phyloP scores from a whole-genome alignment of 2,797 vertebrate genomes.

The Mallotus villosus region DNA sequence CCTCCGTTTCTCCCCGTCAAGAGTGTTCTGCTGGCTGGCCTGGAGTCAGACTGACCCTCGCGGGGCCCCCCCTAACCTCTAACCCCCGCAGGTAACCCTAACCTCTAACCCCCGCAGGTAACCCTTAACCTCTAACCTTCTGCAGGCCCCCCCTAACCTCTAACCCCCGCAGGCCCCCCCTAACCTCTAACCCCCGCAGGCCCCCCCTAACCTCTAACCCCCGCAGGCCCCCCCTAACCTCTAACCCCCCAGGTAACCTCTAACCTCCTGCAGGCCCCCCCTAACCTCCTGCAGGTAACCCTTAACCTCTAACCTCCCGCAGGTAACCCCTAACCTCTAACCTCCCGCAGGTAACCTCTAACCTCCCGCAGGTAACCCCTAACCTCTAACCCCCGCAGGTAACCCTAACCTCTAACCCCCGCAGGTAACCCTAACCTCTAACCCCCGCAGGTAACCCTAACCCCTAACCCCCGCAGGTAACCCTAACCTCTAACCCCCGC shows the following conservation, averaged over 20 bases:
- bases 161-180: not conserved
- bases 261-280: too few species aligned
- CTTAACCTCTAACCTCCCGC: not conserved
- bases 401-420: not conserved
- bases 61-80: too few species aligned
- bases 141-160: too few species aligned
- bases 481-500: not conserved
- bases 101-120: not conserved
- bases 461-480: not conserved
- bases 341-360: too few species aligned
- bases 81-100: not conserved
- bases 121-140: not conserved
- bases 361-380: too few species aligned
- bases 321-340: not conserved
- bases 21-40: too few species aligned
- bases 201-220: not conserved
- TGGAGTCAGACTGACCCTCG: too few species aligned
- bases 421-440: too few species aligned
- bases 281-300: not conserved
- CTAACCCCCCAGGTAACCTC: not conserved
- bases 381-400: not conserved
- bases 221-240: too few species aligned
- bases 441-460: too few species aligned
- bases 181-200: too few species aligned
- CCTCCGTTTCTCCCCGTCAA: too few species aligned